A percentile compares a stretch with the other conserved stretches of the same genome.
These are phyloP conservation scores for Perdita meconis DNA, from an alignment of 2,888 invertebrate genomes.

Conservation along the genomic window DNA sequence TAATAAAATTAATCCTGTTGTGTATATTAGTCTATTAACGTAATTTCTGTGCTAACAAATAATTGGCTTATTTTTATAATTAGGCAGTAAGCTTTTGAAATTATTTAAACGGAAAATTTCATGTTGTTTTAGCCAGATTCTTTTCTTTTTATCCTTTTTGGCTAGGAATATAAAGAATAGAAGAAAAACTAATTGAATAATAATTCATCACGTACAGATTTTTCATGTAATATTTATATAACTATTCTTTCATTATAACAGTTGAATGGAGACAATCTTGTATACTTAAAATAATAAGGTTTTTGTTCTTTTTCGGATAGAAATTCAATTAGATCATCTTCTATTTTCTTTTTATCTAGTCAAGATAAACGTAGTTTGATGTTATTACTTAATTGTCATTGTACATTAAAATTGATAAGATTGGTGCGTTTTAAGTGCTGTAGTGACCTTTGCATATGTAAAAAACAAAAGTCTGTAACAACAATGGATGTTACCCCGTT, in stretches of 20 bases:
- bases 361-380: slow-evolving; percentile 15
- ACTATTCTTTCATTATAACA: background rate
- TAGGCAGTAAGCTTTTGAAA: background rate
- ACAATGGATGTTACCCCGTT: background rate
- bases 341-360: slow-evolving; percentile 33
- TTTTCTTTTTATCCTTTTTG: background rate
- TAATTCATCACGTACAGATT: background rate
- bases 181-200: slow-evolving; percentile 7
- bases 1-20: slow-evolving; percentile 8
- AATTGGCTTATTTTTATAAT: slow-evolving; percentile 26
- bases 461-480: background rate
- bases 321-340: background rate
- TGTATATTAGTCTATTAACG: slow-evolving; percentile 9
- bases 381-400: background rate
- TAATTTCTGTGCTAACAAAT: background rate
- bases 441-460: background rate
- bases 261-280: background rate
- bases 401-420: background rate
- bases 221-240: background rate
- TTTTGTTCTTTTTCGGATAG: background rate
- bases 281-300: background rate
- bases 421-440: slow-evolving; percentile 10
- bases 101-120: slow-evolving; percentile 10
- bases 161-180: slow-evolving; percentile 2
- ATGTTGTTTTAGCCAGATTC: slow-evolving; percentile 1